phyloP scores from a whole-genome alignment of 2,888 invertebrate species.

The Cerceris ruficornis region DNA sequence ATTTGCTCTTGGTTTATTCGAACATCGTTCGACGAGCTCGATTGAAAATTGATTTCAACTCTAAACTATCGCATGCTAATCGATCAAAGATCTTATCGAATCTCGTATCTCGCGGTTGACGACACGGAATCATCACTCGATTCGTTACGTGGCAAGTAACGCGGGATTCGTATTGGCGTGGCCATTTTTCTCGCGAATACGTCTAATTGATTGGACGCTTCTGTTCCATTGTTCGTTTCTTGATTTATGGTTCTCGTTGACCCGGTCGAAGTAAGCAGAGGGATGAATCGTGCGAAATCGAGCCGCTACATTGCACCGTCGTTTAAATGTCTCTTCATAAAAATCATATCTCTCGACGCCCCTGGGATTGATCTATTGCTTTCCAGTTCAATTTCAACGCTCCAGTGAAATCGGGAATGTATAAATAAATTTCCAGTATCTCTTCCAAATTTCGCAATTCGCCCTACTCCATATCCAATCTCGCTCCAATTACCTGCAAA shows the following conservation, averaged over 20 bases:
- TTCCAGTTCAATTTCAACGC: neutral
- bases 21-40: neutral
- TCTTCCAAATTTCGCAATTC: too few species aligned
- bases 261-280: conserved; percentile 41
- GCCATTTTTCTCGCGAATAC: conserved; percentile 63
- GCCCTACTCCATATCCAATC: too few species aligned
- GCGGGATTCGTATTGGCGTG: conserved; percentile 51
- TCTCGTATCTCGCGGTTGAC: conserved; percentile 19
- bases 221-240: conserved; percentile 61
- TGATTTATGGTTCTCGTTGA: conserved; percentile 63
- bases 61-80: neutral
- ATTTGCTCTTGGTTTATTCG: neutral
- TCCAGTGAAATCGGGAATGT: neutral
- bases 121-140: conserved; percentile 45
- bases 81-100: neutral
- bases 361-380: conserved; percentile 20
- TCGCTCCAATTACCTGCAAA: too few species aligned
- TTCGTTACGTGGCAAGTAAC: conserved; percentile 58
- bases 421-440: neutral
- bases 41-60: neutral
- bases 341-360: conserved; percentile 24
- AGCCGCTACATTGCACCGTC: conserved; percentile 19
- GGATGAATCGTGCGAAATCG: conserved; percentile 46
- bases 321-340: conserved; percentile 15
- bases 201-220: conserved; percentile 65